Conservation (phyloP, 1,140 invertebrate genomes). For the Wiebesia pumilae region DNA sequence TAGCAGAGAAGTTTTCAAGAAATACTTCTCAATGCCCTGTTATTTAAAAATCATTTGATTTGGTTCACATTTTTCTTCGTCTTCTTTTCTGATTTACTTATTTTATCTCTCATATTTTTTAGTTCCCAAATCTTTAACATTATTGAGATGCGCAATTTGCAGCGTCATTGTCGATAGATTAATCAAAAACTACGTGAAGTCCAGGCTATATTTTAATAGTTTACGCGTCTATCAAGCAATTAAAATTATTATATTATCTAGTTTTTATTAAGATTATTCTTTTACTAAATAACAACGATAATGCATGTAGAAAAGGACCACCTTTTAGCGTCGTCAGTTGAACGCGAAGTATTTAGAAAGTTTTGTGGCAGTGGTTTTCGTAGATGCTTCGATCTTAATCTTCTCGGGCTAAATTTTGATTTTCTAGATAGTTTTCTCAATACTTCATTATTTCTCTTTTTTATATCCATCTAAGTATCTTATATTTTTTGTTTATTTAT, state of each 20-base stretch:
- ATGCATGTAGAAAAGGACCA: slow-evolving; percentile 74
- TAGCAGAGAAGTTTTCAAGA: slow-evolving; percentile 16
- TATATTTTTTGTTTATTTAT: slow-evolving; percentile 1
- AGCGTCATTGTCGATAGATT: slow-evolving; percentile 17
- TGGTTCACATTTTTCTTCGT: not conserved
- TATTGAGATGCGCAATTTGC: slow-evolving; percentile 1
- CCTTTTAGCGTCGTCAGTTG: slow-evolving; percentile 71
- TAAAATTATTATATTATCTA: slow-evolving; percentile 59
- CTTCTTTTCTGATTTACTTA: not conserved
- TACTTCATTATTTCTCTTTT: not conserved
- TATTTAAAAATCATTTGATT: slow-evolving; percentile 20
- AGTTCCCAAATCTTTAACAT: not conserved
- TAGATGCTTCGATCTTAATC: slow-evolving; percentile 71
- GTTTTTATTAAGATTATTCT: slow-evolving; percentile 36
- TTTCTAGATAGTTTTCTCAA: slow-evolving; percentile 55
- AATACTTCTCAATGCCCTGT: not conserved
- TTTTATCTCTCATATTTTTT: not conserved
- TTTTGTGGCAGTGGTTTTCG: slow-evolving; percentile 72
- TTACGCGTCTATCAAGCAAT: slow-evolving; percentile 58
- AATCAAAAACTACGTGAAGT: slow-evolving; percentile 44
- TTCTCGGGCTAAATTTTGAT: slow-evolving; percentile 70
- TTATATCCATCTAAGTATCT: not conserved
- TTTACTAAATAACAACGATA: slow-evolving; percentile 62
- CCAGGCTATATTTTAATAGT: slow-evolving; percentile 60
- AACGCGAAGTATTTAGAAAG: slow-evolving; percentile 72